phyloP scores from a whole-genome alignment of 2,888 invertebrate species.

The Ametastegia equiseti region DNA sequence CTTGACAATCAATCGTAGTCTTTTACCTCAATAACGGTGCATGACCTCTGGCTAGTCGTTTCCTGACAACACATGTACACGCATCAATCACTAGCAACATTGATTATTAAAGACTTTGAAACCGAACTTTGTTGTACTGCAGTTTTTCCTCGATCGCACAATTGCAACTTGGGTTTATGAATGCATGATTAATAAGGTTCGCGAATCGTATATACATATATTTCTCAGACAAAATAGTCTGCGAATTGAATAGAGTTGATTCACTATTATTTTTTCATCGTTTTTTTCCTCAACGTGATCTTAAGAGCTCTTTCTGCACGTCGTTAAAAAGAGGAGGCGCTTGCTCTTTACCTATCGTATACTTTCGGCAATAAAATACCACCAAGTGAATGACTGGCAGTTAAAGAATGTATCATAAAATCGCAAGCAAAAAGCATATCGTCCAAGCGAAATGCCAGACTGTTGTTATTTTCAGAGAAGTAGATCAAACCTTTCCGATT shows the following conservation, averaged over 20 bases:
- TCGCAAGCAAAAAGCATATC: background rate
- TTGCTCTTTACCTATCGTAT: background rate
- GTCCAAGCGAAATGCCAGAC: background rate
- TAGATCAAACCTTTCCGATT: no score
- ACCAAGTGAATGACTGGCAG: background rate
- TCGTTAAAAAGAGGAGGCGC: background rate
- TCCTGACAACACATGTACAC: background rate
- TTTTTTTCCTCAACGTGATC: background rate
- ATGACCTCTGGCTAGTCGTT: background rate
- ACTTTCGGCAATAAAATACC: background rate
- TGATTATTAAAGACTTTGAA: conserved; percentile 15
- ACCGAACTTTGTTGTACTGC: background rate
- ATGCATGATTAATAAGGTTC: conserved; percentile 10
- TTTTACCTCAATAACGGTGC: background rate
- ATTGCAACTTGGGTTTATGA: background rate
- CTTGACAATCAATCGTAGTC: background rate
- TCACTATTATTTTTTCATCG: background rate
- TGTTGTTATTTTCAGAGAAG: background rate
- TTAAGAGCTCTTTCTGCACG: background rate
- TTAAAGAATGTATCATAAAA: background rate
- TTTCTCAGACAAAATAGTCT: background rate
- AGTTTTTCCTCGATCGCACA: background rate
- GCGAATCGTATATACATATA: no score
- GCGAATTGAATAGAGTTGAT: background rate
- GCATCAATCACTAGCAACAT: background rate